Base-by-base conservation (phyloP, 2,888 invertebrate species). In the Mythimna lalbum region DNA sequence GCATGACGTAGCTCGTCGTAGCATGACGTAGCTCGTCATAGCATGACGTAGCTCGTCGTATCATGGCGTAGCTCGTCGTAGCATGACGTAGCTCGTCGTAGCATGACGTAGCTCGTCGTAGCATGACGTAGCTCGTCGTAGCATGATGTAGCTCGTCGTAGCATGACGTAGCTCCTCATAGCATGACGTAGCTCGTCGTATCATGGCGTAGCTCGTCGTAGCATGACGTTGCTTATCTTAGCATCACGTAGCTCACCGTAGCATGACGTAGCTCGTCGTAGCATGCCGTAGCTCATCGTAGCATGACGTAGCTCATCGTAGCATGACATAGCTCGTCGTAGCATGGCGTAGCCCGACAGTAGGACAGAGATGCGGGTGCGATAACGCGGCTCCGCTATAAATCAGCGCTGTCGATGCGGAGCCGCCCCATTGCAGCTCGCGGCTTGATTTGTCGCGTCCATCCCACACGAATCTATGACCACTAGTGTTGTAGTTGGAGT, bases 391-490 rank as follows among this genome's bases (percentile, higher is more conserved):
- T 89, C 84, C 86, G 89, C 91, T 86, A 95, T 96, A 96, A 96
- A 96, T 96, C 96, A 95, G 92, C 75, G 87, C 92, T 95, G 96
- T 96, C 96, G 95, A 96, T 95, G 89, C 90, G 90, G 94, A 91
- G 93, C 93, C 94, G 94, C 93, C 95, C 95, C 92, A 92, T 88
- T 90, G 92, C 92, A 90, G 89, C 93, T 90, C 93, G 92, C 90
- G 92, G 88, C 90, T 93, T 95, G 95, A 95, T 96, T 95, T 95
- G 95, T 95, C 94, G 94, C 93, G 93, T 93, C 93, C 95, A 93
- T 91, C 92, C 90, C 91, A 93, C 88, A 88, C 88, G 86, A 90
- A 92, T 91, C 87, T 90, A 88, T 88, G 87, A 77, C 86, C 84
- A 49, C 84, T 88, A 83, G 79, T 82, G 84, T 64, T 82, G 86